Evolutionary conservation across 2,888 invertebrate genomes (phyloP).

Genomic region (Salticus scenicus): DNA sequence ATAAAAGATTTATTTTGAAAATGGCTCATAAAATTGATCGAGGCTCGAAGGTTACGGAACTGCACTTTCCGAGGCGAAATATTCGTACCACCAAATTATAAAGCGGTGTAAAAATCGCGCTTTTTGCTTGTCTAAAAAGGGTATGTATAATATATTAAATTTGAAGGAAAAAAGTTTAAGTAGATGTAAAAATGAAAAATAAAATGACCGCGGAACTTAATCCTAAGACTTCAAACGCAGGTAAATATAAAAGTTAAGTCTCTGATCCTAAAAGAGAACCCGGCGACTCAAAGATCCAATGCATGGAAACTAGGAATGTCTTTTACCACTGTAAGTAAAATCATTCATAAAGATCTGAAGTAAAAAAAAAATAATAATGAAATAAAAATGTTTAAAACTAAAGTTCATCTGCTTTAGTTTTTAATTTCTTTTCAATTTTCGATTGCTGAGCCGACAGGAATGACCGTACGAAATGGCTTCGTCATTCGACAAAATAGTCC

Average conservation of each 20-base stretch:
- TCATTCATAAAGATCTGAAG: slow-evolving; percentile 5
- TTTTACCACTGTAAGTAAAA: neutral
- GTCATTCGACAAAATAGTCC: neutral
- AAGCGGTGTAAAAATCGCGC: neutral
- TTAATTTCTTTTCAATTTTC: too few relatives aligned
- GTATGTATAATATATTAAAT: neutral
- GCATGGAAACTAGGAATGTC: neutral
- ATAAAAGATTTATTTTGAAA: slow-evolving; percentile 4
- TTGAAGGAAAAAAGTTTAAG: neutral
- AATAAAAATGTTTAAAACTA: slow-evolving; percentile 9
- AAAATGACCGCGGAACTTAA: neutral
- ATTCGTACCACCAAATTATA: slow-evolving; percentile 7
- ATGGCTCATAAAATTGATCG: slow-evolving; percentile 3
- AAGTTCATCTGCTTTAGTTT: slow-evolving; percentile 15
- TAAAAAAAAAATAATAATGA: too few relatives aligned
- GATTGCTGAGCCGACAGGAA: neutral
- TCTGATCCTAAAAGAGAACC: neutral
- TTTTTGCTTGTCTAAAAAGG: neutral
- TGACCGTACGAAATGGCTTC: slow-evolving; percentile 6
- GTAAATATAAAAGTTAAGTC: neutral
- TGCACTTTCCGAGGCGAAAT: slow-evolving; percentile 9
- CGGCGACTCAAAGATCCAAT: slow-evolving; percentile 11
- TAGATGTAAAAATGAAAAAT: neutral
- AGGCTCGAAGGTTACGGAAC: slow-evolving; percentile 6
- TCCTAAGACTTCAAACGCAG: neutral